These are phyloP conservation scores for Zhengitettix transpicula DNA, from an alignment of 2,888 invertebrate genomes.

Conservation along the genomic window DNA sequence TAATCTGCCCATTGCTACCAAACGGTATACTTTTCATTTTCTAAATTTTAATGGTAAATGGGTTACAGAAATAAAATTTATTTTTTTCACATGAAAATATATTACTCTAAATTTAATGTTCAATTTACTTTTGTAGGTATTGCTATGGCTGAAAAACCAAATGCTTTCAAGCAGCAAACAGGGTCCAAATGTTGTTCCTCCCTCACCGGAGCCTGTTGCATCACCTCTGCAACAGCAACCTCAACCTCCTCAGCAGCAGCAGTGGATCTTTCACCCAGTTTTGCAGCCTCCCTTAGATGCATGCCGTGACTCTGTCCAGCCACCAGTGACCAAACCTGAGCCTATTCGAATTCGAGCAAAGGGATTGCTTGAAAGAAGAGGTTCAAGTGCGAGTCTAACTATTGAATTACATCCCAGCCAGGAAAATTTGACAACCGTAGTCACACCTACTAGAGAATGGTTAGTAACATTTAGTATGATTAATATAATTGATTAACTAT, in stretches of 20 bases:
- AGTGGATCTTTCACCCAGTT: conserved; percentile 18
- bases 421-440: conserved; percentile 28
- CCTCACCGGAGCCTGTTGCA: neutral
- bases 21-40: too few species aligned
- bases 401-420: conserved; percentile 53
- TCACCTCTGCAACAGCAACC: neutral
- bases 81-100: too few species aligned
- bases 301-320: conserved; percentile 1
- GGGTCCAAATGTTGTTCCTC: conserved; percentile 1
- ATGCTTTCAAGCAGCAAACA: conserved; percentile 13
- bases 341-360: conserved; percentile 38
- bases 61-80: too few species aligned
- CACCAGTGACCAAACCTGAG: conserved; percentile 22
- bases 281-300: conserved; percentile 10
- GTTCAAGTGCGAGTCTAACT: conserved; percentile 80
- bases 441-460: conserved; percentile 40
- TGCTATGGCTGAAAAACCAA: conserved; percentile 18
- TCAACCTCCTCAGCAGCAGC: conserved; percentile 2
- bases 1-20: too few species aligned
- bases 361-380: conserved; percentile 65
- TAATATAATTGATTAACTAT: too few species aligned
- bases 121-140: conserved; percentile 11
- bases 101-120: neutral
- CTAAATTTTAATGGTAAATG: too few species aligned
- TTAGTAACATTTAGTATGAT: conserved; percentile 13